Percentiles rank a stretch among this genome's conserved stretches.
phyloP scores from a whole-genome alignment of 2,113 vertebrate genomes.

The Paracanthobrama guichenoti region DNA sequence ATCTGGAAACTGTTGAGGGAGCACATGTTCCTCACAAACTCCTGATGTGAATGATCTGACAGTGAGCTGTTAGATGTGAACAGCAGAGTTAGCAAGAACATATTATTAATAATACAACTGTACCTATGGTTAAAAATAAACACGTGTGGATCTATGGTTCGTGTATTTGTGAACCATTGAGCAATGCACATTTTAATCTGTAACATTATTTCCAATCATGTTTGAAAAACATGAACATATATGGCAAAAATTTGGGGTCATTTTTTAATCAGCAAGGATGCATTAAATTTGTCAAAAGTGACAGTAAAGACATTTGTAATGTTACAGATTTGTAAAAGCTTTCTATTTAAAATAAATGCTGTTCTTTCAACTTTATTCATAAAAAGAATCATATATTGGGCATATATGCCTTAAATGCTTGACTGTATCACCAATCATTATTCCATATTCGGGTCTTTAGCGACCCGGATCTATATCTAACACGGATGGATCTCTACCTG shows the following conservation, averaged over 20 bases:
- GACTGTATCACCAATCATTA: too few relatives aligned
- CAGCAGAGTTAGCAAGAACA: background rate
- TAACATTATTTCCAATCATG: background rate
- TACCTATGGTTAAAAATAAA: background rate
- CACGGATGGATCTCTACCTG: too few relatives aligned
- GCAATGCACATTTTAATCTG: background rate
- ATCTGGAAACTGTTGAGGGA: background rate
- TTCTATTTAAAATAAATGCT: background rate
- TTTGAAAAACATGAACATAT: too few relatives aligned
- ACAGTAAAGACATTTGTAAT: background rate
- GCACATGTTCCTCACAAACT: background rate
- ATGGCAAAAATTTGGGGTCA: background rate
- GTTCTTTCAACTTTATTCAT: background rate
- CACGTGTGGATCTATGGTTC: background rate
- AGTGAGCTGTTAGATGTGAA: background rate
- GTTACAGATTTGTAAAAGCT: background rate
- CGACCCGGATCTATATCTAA: too few relatives aligned
- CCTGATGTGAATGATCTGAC: conserved; percentile 14
- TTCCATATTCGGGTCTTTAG: too few relatives aligned
- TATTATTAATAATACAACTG: background rate
- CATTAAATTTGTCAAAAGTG: background rate
- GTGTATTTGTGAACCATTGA: too few relatives aligned
- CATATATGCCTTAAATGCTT: too few relatives aligned
- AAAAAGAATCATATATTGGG: background rate
- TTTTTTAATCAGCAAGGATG: background rate